Conservation (phyloP, 2,113 vertebrate species). For the Leucopsar rothschildi region DNA sequence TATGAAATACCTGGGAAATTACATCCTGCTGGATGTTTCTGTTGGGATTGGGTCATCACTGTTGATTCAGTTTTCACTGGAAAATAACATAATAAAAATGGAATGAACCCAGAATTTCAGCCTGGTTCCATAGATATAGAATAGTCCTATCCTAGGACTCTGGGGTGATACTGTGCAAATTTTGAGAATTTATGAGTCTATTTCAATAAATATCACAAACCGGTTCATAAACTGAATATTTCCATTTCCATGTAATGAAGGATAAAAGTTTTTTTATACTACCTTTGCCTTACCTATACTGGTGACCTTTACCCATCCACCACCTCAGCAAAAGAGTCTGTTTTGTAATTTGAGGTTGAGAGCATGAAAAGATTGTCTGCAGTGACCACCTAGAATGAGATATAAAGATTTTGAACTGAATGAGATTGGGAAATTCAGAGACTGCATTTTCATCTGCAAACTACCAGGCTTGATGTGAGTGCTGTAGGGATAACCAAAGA, state of each 20-base stretch:
- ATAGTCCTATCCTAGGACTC: neutral
- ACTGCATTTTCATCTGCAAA: neutral
- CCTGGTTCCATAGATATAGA: neutral
- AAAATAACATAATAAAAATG: slow-evolving; percentile 1
- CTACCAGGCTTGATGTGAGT: neutral
- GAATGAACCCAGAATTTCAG: slow-evolving; percentile 11
- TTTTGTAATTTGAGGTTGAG: neutral
- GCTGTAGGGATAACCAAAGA: neutral
- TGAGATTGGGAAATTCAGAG: neutral
- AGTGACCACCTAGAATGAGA: neutral
- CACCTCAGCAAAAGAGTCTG: neutral
- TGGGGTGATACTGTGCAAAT: neutral
- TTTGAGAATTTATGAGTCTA: neutral
- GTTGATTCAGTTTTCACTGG: neutral
- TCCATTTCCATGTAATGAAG: neutral
- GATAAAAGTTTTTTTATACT: neutral
- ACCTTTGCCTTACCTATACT: neutral
- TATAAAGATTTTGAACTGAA: neutral
- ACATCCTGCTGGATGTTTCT: neutral
- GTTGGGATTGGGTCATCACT: neutral
- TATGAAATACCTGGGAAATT: slow-evolving; percentile 24
- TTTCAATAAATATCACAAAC: neutral
- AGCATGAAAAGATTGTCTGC: neutral
- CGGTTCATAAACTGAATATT: neutral
- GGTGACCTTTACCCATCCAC: neutral